A percentile compares a stretch with the other conserved stretches of the same genome.
phyloP scores from a whole-genome alignment of 2,888 invertebrate species.

The Ormyrus pomaceus region DNA sequence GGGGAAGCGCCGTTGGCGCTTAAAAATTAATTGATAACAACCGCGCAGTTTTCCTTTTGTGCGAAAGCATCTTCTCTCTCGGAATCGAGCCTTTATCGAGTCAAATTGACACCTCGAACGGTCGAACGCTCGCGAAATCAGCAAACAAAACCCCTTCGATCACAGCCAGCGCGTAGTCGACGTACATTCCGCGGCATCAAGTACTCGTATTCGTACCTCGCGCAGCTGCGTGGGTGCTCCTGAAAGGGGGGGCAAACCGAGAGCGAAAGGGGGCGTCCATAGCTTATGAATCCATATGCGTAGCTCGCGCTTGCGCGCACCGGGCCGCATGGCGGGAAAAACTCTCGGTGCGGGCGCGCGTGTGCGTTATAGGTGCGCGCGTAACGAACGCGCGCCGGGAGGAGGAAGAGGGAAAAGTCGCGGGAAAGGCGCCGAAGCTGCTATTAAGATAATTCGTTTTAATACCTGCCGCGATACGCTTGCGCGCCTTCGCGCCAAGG shows the following conservation, averaged over 20 bases:
- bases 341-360: neutral
- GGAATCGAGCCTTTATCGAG: no score
- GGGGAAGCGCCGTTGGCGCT: no score
- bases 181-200: no score
- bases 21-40: no score
- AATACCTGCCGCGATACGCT: conserved; percentile 60
- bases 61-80: no score
- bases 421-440: conserved; percentile 65
- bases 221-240: neutral
- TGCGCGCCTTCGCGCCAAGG: conserved; percentile 12
- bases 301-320: conserved; percentile 8
- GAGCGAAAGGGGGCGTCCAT: conserved; percentile 29
- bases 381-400: neutral
- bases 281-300: conserved; percentile 25
- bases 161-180: no score
- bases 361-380: neutral
- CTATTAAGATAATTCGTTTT: conserved; percentile 72
- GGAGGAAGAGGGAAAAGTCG: conserved; percentile 28
- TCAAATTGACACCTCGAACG: no score
- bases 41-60: no score
- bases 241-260: neutral
- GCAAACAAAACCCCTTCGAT: no score
- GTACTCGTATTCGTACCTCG: neutral
- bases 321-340: neutral
- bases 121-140: no score